Evolutionary conservation across 1,140 invertebrate genomes (phyloP).

Genomic region (Capitella teleta): DNA sequence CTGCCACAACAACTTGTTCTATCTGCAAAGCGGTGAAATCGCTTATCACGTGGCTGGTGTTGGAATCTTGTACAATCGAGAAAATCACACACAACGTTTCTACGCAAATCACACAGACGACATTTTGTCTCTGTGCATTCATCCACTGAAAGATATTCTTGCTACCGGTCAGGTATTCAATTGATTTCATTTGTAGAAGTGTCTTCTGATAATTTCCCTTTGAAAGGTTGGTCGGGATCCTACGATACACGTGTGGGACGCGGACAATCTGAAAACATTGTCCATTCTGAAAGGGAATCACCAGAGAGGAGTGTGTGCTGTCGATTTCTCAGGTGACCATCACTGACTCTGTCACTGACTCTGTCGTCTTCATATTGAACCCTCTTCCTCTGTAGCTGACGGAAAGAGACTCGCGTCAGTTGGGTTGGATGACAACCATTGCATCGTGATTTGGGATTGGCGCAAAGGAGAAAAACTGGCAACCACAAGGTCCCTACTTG

Average conservation of each 20-base stretch:
- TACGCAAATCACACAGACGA: slow-evolving; percentile 42
- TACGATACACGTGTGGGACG: slow-evolving; percentile 41
- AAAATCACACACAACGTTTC: slow-evolving; percentile 34
- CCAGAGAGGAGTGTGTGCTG: slow-evolving; percentile 41
- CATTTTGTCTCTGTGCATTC: slow-evolving; percentile 39
- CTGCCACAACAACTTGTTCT: slow-evolving; percentile 42
- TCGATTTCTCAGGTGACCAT: slow-evolving; percentile 40
- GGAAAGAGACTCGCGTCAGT: slow-evolving; percentile 40
- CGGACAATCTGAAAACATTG: slow-evolving; percentile 36
- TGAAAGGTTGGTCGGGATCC: slow-evolving; percentile 39
- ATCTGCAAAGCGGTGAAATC: slow-evolving; percentile 34
- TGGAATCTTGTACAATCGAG: slow-evolving; percentile 34
- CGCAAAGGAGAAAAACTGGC: slow-evolving; percentile 42
- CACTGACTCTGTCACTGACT: neutral
- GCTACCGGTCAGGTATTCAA: slow-evolving; percentile 39
- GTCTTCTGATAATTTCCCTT: neutral
- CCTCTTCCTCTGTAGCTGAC: slow-evolving; percentile 23
- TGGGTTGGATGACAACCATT: slow-evolving; percentile 42
- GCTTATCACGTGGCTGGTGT: slow-evolving; percentile 42
- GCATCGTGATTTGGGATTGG: slow-evolving; percentile 43
- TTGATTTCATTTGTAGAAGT: neutral
- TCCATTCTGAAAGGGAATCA: slow-evolving; percentile 41
- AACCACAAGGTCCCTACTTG: slow-evolving; percentile 26
- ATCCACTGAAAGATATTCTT: slow-evolving; percentile 38
- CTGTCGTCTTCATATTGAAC: neutral